Evolutionary conservation across 2,113 vertebrate species (phyloP).

Genomic region (Gadus chalcogrammus): DNA sequence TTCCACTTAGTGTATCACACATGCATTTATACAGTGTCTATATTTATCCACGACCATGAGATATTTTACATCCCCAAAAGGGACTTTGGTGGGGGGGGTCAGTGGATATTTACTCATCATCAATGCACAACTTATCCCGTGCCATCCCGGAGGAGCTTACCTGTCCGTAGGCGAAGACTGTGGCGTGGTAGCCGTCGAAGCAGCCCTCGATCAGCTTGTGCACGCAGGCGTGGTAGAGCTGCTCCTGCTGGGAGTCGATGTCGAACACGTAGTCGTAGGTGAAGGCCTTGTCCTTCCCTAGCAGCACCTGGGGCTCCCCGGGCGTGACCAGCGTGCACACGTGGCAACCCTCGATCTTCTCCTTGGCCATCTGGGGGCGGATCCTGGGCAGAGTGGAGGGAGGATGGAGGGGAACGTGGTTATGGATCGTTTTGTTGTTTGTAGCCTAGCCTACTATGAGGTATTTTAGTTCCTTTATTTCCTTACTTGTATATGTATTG

Average conservation of each 20-base stretch:
- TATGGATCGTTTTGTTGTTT: background rate
- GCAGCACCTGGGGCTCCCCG: constrained; percentile 90
- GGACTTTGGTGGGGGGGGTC: too few relatives aligned
- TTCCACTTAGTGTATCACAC: too few relatives aligned
- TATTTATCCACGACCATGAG: too few relatives aligned
- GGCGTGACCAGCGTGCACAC: constrained; percentile 93
- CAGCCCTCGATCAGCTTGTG: constrained; percentile 93
- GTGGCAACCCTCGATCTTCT: constrained; percentile 97
- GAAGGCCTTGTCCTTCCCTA: constrained; percentile 98
- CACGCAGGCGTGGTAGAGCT: constrained; percentile 82
- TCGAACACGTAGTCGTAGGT: constrained; percentile 97
- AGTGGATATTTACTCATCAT: too few relatives aligned
- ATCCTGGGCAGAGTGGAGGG: constrained; percentile 72
- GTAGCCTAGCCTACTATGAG: too few relatives aligned
- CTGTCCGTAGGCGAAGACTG: constrained; percentile 94
- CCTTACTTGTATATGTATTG: too few relatives aligned
- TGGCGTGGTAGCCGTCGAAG: constrained; percentile 95
- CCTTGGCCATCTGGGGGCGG: constrained; percentile 95
- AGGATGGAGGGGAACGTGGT: background rate
- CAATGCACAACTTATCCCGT: too few relatives aligned
- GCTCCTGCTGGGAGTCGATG: constrained; percentile 83
- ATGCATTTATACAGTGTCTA: too few relatives aligned
- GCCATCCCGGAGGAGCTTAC: constrained; percentile 50
- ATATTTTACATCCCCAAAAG: too few relatives aligned
- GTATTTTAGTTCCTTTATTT: too few relatives aligned